These are phyloP conservation scores for Machimus rusticus DNA, from an alignment of 2,888 invertebrate species.

Conservation along the genomic window DNA sequence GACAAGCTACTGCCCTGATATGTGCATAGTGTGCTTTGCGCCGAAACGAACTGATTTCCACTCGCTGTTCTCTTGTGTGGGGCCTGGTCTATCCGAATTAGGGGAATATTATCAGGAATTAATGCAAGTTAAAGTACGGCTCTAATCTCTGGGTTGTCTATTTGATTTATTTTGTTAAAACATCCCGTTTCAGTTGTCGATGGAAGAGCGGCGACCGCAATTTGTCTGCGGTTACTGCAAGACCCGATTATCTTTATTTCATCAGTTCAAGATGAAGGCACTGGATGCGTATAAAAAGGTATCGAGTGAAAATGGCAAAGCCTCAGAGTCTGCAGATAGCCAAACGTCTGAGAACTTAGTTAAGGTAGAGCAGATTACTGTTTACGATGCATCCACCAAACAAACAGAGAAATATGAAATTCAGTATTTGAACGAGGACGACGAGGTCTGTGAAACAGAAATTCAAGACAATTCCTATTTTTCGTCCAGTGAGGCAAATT, in stretches of 20 bases:
- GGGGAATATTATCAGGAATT: slow-evolving; percentile 4
- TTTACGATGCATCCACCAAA: slow-evolving; percentile 22
- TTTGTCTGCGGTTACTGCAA: slow-evolving; percentile 40
- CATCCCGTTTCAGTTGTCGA: neutral
- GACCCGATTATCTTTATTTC: slow-evolving; percentile 26
- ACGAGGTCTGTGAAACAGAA: neutral
- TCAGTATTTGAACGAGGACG: slow-evolving; percentile 35
- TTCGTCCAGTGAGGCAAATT: neutral
- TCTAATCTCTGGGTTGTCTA: neutral
- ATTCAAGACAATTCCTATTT: neutral
- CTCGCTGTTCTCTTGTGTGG: neutral
- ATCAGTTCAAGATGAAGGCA: slow-evolving; percentile 42
- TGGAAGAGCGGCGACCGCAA: neutral
- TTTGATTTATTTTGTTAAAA: neutral
- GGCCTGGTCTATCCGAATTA: neutral
- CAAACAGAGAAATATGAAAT: slow-evolving; percentile 42
- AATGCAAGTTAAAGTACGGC: neutral
- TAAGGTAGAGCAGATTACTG: slow-evolving; percentile 37
- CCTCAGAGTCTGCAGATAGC: neutral
- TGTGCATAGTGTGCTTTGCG: slow-evolving; percentile 34
- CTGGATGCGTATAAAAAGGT: slow-evolving; percentile 31
- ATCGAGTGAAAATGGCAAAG: neutral
- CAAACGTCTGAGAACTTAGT: neutral
- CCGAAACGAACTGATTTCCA: neutral
- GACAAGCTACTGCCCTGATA: neutral